Evolutionary conservation across 2,797 vertebrate species (phyloP).

Genomic region (Knipowitschia caucasica): DNA sequence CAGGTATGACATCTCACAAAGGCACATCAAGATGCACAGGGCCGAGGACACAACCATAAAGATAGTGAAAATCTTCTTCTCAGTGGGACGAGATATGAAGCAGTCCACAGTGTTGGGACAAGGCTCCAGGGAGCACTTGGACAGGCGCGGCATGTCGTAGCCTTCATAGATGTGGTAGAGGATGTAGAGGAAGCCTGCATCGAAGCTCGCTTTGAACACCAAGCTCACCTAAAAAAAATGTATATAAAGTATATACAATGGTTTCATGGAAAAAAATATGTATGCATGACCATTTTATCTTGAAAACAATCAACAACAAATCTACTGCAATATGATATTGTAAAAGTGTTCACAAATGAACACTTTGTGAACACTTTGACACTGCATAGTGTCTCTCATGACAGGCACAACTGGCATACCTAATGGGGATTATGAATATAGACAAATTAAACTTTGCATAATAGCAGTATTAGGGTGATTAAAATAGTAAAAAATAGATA

Average conservation of each 20-base stretch:
- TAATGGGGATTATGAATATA: too few species aligned
- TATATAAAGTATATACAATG: too few species aligned
- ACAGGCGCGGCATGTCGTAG: constrained; percentile 80
- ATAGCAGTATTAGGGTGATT: too few species aligned
- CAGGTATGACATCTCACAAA: constrained; percentile 84
- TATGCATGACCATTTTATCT: too few species aligned
- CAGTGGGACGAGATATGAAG: constrained; percentile 85
- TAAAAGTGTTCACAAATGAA: too few species aligned
- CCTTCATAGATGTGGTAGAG: constrained; percentile 80
- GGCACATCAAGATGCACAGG: constrained; percentile 82
- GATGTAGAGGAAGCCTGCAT: constrained; percentile 83
- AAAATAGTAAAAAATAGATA: too few species aligned
- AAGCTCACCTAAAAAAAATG: constrained; percentile 81
- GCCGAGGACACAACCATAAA: constrained; percentile 87
- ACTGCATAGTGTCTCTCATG: too few species aligned
- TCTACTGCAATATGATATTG: too few species aligned
- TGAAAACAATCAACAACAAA: not conserved
- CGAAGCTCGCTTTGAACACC: constrained; percentile 81
- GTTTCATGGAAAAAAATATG: too few species aligned
- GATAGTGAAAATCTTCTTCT: constrained; percentile 88
- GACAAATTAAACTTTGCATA: too few species aligned
- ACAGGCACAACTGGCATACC: too few species aligned
- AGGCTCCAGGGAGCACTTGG: constrained; percentile 79
- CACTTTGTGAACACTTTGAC: too few species aligned
- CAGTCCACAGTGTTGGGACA: constrained; percentile 89